A percentile compares a stretch with the other conserved stretches of the same genome.
These are phyloP conservation scores for Phengaris alcon DNA, from an alignment of 2,888 invertebrate genomes.

Conservation along the genomic window DNA sequence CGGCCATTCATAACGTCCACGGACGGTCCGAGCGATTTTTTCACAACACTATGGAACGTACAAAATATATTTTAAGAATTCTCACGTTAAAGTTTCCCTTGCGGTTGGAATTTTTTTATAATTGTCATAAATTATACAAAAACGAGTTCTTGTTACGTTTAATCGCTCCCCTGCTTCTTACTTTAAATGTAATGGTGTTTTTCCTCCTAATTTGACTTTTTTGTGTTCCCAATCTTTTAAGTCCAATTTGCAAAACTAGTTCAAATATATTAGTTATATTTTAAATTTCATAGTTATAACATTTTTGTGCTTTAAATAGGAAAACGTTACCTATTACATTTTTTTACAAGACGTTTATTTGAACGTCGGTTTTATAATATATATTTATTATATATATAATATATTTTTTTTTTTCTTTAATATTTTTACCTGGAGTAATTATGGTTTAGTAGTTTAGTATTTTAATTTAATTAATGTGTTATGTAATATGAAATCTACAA, in stretches of 20 bases:
- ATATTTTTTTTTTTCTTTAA: too few relatives aligned
- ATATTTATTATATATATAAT: too few relatives aligned
- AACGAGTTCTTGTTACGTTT: slow-evolving; percentile 39
- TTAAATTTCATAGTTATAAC: background rate
- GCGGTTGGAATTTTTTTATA: slow-evolving; percentile 43
- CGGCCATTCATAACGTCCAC: slow-evolving; percentile 68
- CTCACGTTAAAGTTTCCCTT: slow-evolving; percentile 48
- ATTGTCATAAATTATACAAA: slow-evolving; percentile 47
- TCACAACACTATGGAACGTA: slow-evolving; percentile 49
- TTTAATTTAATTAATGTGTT: too few relatives aligned
- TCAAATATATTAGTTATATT: background rate
- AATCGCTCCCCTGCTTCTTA: slow-evolving; percentile 31
- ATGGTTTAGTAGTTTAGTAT: too few relatives aligned
- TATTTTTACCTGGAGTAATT: too few relatives aligned
- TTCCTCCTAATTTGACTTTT: slow-evolving; percentile 1
- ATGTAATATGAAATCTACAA: too few relatives aligned
- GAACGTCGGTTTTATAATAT: too few relatives aligned
- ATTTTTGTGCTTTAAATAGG: too few relatives aligned
- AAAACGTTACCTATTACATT: too few relatives aligned
- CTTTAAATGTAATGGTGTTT: slow-evolving; percentile 27
- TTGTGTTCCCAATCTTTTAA: background rate
- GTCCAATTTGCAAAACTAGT: background rate
- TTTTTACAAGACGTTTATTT: too few relatives aligned
- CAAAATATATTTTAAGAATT: slow-evolving; percentile 60
- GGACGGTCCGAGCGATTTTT: slow-evolving; percentile 65